A percentile compares a stretch with the other conserved stretches of the same genome.
phyloP scores from a whole-genome alignment of 2,113 vertebrate genomes.

The Aegotheles bennettii region DNA sequence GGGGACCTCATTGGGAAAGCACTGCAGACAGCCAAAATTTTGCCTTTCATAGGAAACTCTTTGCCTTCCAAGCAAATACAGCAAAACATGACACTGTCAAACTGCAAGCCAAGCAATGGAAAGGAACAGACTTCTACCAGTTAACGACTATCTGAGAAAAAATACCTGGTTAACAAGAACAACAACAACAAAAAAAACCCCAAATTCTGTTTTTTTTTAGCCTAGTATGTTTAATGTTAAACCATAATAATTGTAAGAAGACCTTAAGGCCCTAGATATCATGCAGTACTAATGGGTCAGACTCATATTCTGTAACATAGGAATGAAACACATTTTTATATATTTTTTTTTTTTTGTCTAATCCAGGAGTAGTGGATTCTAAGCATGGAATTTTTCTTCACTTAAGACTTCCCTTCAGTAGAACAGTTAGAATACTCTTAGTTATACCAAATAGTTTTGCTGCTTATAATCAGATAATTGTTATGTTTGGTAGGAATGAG shows the following conservation, averaged over 20 bases:
- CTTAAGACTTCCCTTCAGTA: neutral
- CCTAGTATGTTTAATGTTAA: neutral
- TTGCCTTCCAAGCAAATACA: slow-evolving; percentile 38
- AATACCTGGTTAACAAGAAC: slow-evolving; percentile 23
- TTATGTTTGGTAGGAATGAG: neutral
- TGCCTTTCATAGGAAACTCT: slow-evolving; percentile 38
- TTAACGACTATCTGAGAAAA: slow-evolving; percentile 44
- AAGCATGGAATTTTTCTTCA: slow-evolving; percentile 12
- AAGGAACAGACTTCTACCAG: slow-evolving; percentile 40
- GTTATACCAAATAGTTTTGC: neutral
- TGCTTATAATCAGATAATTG: neutral
- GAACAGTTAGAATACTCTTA: neutral
- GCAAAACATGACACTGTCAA: neutral
- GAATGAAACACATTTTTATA: neutral
- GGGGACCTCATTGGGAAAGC: slow-evolving; percentile 48
- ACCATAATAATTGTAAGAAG: neutral
- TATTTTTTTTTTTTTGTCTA: too few species aligned
- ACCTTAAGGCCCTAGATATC: neutral
- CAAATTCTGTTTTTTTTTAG: too few species aligned
- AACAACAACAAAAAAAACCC: neutral
- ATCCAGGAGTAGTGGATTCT: neutral
- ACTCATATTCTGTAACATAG: neutral
- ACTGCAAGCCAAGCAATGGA: neutral
- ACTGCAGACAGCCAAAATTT: slow-evolving; percentile 58
- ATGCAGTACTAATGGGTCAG: neutral